A percentile compares a stretch with the other conserved stretches of the same genome.
phyloP scores from a whole-genome alignment of 1,140 invertebrate species.

The Anthonomus grandis region DNA sequence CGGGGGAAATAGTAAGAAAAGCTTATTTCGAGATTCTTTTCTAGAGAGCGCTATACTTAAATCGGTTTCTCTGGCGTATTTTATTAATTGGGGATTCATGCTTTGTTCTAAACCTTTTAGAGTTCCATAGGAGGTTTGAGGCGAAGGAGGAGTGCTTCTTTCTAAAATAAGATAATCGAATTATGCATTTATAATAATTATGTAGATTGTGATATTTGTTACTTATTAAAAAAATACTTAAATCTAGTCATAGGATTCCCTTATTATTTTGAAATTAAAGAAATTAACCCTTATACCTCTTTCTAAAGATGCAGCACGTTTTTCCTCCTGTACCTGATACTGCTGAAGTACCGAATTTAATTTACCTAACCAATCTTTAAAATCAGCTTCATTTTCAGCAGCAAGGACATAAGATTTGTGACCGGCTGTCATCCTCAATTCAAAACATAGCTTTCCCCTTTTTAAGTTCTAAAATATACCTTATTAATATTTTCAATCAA shows the following conservation, averaged over 20 bases:
- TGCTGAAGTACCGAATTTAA: conserved; percentile 71
- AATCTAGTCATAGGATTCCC: too few relatives aligned
- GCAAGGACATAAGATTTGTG: conserved; percentile 81
- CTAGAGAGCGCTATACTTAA: conserved; percentile 75
- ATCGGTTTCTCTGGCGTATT: conserved; percentile 87
- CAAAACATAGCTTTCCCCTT: conserved; percentile 83
- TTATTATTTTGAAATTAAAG: neutral
- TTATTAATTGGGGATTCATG: conserved; percentile 85
- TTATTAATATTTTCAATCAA: neutral
- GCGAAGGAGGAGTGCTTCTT: conserved; percentile 56
- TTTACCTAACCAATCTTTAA: conserved; percentile 79
- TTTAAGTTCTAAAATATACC: conserved; percentile 69
- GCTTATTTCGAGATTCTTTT: conserved; percentile 68
- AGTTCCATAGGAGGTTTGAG: conserved; percentile 63
- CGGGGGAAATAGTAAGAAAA: conserved; percentile 57
- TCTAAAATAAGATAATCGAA: conserved; percentile 37
- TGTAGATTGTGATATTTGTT: too few relatives aligned
- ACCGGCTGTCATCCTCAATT: conserved; percentile 78
- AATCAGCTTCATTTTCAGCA: conserved; percentile 80
- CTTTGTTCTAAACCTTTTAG: conserved; percentile 83
- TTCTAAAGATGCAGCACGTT: conserved; percentile 61
- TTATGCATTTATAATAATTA: too few relatives aligned
- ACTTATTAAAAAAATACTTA: too few relatives aligned
- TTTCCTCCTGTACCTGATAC: conserved; percentile 71
- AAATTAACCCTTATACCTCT: conserved; percentile 50